These are phyloP conservation scores for Xestia xanthographa DNA, from an alignment of 2,888 invertebrate genomes.

Conservation along the genomic window DNA sequence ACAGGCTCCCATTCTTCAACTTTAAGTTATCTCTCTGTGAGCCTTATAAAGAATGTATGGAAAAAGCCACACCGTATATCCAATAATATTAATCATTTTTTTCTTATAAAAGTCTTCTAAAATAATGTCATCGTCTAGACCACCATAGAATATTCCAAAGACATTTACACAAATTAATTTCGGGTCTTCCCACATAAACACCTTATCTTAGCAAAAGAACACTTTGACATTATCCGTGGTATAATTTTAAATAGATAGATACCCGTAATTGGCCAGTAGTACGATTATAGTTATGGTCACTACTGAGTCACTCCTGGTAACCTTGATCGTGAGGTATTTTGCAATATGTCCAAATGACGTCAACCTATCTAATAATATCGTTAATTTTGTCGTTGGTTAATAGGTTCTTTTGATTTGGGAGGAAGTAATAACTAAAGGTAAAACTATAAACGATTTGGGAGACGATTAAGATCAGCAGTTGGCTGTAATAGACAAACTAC, in stretches of 20 bases:
- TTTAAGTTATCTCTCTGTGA: background rate
- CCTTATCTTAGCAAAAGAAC: background rate
- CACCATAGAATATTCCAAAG: background rate
- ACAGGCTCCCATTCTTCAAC: background rate
- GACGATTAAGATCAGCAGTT: background rate
- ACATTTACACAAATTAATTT: background rate
- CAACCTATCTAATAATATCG: conserved; percentile 17
- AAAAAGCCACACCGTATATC: background rate
- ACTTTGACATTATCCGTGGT: conserved; percentile 36
- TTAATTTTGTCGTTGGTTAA: conserved; percentile 32
- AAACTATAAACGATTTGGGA: too few relatives aligned
- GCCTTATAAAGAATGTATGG: background rate
- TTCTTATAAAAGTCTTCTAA: background rate
- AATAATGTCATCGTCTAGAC: background rate
- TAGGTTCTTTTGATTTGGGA: conserved; percentile 3
- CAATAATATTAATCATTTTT: background rate
- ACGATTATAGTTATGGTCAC: conserved; percentile 33
- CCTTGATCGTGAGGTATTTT: conserved; percentile 58
- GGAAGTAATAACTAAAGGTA: background rate
- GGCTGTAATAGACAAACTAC: background rate
- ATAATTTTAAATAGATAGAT: conserved; percentile 37
- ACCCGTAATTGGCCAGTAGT: conserved; percentile 47
- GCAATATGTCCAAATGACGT: conserved; percentile 48
- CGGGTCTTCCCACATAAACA: conserved; percentile 36
- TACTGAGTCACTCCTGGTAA: conserved; percentile 56